Conservation (phyloP, 1,140 invertebrate species). For the Drosophila elegans region DNA sequence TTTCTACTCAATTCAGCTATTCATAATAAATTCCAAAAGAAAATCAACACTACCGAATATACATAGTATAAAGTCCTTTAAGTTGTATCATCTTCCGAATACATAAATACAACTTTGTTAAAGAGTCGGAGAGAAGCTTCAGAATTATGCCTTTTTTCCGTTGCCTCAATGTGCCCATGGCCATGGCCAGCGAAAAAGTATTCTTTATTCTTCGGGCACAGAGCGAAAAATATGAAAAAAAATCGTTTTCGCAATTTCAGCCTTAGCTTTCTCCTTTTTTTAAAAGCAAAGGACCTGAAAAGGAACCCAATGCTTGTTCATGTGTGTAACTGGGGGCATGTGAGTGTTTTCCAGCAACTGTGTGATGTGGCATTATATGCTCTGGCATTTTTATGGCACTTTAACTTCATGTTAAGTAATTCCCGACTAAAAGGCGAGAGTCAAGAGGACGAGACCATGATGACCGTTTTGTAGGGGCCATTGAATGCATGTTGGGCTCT, state of each 20-base stretch:
- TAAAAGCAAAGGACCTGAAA: constrained; percentile 30
- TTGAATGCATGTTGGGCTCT: constrained; percentile 18
- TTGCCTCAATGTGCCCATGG: constrained; percentile 47
- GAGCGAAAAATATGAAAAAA: constrained; percentile 11
- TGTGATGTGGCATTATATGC: constrained; percentile 42
- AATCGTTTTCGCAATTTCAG: constrained; percentile 28
- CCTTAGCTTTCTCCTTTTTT: constrained; percentile 10
- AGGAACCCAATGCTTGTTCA: constrained; percentile 63
- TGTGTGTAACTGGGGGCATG: constrained; percentile 62
- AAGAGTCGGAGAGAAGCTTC: constrained; percentile 26
- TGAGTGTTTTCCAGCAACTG: constrained; percentile 21
- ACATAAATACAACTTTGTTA: constrained; percentile 4
- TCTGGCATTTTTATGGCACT: constrained; percentile 78
- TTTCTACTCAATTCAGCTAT: neutral
- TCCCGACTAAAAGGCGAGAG: constrained; percentile 38
- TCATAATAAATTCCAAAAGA: neutral
- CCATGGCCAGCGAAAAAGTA: constrained; percentile 33
- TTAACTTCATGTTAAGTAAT: constrained; percentile 76
- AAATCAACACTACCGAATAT: too few relatives aligned
- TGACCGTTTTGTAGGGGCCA: constrained; percentile 28
- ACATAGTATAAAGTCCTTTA: neutral
- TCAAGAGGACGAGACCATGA: constrained; percentile 40
- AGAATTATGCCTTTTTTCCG: constrained; percentile 44
- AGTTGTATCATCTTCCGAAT: constrained; percentile 9
- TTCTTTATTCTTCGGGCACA: constrained; percentile 17